phyloP scores from a whole-genome alignment of 2,797 vertebrate genomes.

The Macrochelys suwanniensis region DNA sequence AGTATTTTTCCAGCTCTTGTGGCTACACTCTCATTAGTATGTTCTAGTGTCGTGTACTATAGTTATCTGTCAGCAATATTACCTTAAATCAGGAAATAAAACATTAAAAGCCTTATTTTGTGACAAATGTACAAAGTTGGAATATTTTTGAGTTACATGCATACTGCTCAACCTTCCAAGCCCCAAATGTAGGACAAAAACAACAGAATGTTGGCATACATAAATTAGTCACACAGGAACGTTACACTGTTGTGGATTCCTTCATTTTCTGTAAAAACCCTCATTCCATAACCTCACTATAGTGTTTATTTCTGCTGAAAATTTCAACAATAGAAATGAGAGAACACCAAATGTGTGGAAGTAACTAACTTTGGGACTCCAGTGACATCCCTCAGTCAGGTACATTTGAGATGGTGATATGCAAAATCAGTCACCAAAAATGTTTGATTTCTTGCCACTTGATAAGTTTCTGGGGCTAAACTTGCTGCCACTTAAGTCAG shows the following conservation, averaged over 20 bases:
- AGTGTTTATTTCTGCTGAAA: background rate
- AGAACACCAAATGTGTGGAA: background rate
- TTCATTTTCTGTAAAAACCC: background rate
- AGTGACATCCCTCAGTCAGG: background rate
- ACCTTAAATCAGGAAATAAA: background rate
- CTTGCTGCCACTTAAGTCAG: background rate
- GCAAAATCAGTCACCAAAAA: background rate
- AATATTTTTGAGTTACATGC: background rate
- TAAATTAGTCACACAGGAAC: fast-evolving
- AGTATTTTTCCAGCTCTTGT: background rate
- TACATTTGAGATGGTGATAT: background rate
- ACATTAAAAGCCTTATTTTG: background rate
- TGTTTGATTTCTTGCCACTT: background rate
- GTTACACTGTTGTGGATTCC: background rate
- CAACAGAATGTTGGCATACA: fast-evolving
- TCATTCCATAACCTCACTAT: background rate
- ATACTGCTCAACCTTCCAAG: background rate
- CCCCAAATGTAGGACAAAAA: background rate
- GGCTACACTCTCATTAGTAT: background rate
- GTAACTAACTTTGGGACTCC: background rate
- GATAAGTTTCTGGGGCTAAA: background rate
- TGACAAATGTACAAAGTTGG: background rate
- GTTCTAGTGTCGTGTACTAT: background rate
- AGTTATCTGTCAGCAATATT: background rate
- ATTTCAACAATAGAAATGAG: background rate